Conservation (phyloP, 2,113 vertebrate genomes). For the Apteryx owenii region DNA sequence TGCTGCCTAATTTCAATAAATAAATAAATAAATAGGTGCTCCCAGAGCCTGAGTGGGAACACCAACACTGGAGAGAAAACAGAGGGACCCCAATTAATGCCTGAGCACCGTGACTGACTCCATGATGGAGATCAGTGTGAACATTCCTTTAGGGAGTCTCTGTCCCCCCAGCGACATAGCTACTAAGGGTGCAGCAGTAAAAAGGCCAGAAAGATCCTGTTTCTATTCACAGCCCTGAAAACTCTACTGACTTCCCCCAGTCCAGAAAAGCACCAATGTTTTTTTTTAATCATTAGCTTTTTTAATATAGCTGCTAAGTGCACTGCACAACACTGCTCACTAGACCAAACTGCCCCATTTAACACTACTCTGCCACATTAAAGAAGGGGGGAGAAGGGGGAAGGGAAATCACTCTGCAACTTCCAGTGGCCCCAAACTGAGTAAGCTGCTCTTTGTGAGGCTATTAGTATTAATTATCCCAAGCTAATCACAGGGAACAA, state of each 20-base stretch:
- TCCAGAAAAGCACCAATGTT: neutral
- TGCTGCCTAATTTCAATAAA: neutral
- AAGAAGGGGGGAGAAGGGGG: neutral
- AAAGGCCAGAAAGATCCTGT: neutral
- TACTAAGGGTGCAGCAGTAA: accelerated
- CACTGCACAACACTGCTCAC: neutral
- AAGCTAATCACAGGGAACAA: slow-evolving; percentile 42
- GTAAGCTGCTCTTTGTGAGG: slow-evolving; percentile 32
- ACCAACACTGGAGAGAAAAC: neutral
- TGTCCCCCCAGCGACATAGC: neutral
- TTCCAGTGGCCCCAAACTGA: neutral
- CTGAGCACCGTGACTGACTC: accelerated
- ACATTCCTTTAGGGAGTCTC: neutral
- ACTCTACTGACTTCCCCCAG: neutral
- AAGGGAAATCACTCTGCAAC: neutral
- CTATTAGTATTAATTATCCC: slow-evolving; percentile 50
- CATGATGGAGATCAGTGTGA: accelerated
- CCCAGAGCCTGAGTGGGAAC: neutral
- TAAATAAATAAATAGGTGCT: no score
- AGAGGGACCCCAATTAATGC: neutral
- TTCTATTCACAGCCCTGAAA: neutral
- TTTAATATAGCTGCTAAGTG: neutral
- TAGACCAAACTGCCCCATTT: neutral
- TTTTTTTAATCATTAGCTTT: neutral
- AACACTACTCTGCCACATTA: neutral